These are phyloP conservation scores for Sander lucioperca DNA, from an alignment of 2,113 vertebrate genomes.

Conservation along the genomic window DNA sequence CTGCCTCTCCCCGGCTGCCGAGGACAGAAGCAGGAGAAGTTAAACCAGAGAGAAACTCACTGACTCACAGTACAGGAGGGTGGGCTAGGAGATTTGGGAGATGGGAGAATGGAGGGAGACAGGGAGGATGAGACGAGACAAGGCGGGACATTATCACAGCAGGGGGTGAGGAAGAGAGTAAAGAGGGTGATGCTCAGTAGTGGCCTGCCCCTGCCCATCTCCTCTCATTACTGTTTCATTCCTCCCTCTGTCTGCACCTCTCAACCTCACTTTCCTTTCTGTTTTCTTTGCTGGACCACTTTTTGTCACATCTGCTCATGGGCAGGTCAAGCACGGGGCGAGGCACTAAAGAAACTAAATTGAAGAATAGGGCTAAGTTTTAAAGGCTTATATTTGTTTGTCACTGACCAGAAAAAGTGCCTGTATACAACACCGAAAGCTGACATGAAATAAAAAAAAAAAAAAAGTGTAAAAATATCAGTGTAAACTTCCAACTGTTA, in stretches of 20 bases:
- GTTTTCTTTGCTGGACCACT: constrained; percentile 38
- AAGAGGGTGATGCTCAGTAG: constrained; percentile 34
- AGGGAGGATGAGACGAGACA: constrained; percentile 58
- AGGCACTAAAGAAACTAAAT: background rate
- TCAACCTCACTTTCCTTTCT: constrained; percentile 30
- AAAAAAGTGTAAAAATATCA: background rate
- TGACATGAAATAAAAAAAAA: background rate
- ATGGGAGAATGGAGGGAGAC: background rate
- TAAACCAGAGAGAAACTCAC: constrained; percentile 32
- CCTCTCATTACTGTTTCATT: constrained; percentile 78
- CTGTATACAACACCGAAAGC: background rate
- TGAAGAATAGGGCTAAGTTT: background rate
- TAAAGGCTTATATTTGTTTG: background rate
- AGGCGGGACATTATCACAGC: constrained; percentile 70
- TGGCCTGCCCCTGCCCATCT: constrained; percentile 51
- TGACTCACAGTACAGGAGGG: background rate
- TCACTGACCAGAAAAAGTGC: background rate
- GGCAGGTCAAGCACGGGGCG: constrained; percentile 24
- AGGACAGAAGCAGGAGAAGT: constrained; percentile 48
- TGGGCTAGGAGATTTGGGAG: constrained; percentile 1
- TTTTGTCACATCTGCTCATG: constrained; percentile 56
- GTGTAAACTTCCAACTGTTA: background rate
- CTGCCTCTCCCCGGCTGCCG: constrained; percentile 57
- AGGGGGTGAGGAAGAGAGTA: constrained; percentile 51
- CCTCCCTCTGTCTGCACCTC: constrained; percentile 39